Evolutionary conservation across 1,140 invertebrate species (phyloP), one percentile per base, ranked within the genome.

Genomic region (Druon quercuslanigerum): DNA sequence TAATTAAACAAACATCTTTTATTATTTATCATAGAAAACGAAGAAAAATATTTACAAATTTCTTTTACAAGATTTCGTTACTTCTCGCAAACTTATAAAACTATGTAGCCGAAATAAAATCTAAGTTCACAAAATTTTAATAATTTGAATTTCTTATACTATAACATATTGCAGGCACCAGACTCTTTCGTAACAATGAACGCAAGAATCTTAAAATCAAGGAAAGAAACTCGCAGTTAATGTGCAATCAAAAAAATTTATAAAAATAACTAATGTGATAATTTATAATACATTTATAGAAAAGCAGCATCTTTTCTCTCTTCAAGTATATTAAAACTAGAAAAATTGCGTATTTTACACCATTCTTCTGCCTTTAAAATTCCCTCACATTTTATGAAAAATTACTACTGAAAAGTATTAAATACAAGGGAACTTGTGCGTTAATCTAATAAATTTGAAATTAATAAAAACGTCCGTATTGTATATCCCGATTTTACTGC

Each of bases 31-130:
- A 16, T 33, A 66, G 25, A 66, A 66, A 66, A 66, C 20, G 25
- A 57, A 20, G 20, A 33, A 14, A 66, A 66, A 40, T n/a, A 40
- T 66, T 40, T n/a, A 66, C 40, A 40, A 25, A 60, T 60, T 60
- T 60, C 19, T 66, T 66, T 66, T 40, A 66, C 57, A 40, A 40
- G 8, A 40, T 66, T 40, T n/a, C n/a, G 11, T 60, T 60, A 66
- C 40, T 40, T 40, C 7, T 40, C 2, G 56, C 56, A 12, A 57
- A 57, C 56, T 46, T 46, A 11, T 46, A 33, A 33, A 33, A 33
- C 25, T 2, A 33, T 33, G 3, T 4, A 33, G 25, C 25, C 5
- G 25, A 33, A 33, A 33, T 33, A 33, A 33, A 33, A 33, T 33
- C 25, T 3, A 33, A 33, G 25, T 33, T 33, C 25, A 33, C 25